Base-by-base conservation (phyloP, 1,140 invertebrate species). In the Cotesia chilonis region DNA sequence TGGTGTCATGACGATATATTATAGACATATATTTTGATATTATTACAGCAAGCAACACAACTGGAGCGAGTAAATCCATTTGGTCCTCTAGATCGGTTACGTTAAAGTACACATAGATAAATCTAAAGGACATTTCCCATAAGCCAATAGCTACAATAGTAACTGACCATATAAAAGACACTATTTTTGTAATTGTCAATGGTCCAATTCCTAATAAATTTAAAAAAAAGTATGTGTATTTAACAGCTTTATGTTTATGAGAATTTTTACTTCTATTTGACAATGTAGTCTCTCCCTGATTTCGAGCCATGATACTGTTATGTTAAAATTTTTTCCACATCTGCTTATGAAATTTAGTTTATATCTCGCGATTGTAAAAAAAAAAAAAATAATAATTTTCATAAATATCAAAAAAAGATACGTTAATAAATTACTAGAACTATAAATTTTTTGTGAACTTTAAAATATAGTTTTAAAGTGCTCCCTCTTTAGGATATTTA, bases 51-150 rank as follows among this genome's bases (percentile, higher is more conserved):
- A 64, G 65, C 17, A 77, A 76, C 0, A 55, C 36, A 0, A 79
- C n/a, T 1, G 78, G 77, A 0, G 76, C 78, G 4, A 77, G 35
- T 0, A 77, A 52, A n/a, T 71, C 47, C 5, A 80, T 5, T n/a
- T 74, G 72, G 9, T 47, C 51, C 3, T 71, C 38, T 0, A 36
- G 6, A 38, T 69, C 54, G 38, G n/a, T 68, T 36, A 63, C 59
- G 0, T 54, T 28, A 52, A 54, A 38, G 4, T 41, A 20, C 67
- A 59, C 64, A 41, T 69, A 28, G 2, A 41, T 17, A 10, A n/a
- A n/a, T 4, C 1, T 10, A 9, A 67, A 37, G 3, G 55, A 5
- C 12, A 68, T 54, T 4, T 38, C 20, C 52, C 68, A 73, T n/a
- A 55, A 4, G 9, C 35, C 28, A 9, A 69, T 28, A 37, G 5